These are phyloP conservation scores for Propithecus deckenii DNA, from an alignment of 2,797 vertebrate genomes.

Conservation along the genomic window DNA sequence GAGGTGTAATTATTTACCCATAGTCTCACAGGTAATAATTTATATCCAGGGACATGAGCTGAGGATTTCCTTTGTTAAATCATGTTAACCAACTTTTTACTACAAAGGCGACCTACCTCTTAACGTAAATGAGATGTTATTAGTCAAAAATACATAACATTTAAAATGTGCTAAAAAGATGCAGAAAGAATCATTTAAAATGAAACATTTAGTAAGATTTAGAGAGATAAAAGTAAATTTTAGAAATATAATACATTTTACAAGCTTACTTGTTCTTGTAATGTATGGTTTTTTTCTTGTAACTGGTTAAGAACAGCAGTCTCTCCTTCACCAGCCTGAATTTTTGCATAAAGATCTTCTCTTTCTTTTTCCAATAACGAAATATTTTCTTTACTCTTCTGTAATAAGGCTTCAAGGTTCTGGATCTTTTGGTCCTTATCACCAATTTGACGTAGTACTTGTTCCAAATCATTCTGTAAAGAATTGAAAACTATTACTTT, in stretches of 20 bases:
- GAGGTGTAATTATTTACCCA: neutral
- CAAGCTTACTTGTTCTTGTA: conserved; percentile 93
- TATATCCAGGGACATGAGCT: neutral
- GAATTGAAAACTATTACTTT: conserved; percentile 65
- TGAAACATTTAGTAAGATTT: neutral
- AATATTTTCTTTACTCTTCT: conserved; percentile 97
- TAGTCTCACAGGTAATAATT: neutral
- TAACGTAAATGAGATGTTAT: neutral
- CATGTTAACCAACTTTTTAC: neutral
- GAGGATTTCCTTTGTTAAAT: conserved; percentile 12
- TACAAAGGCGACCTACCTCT: neutral
- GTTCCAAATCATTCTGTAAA: conserved; percentile 96
- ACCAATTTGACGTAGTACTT: conserved; percentile 98
- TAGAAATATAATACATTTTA: neutral
- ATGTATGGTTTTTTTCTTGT: conserved; percentile 95
- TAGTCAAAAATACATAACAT: conserved; percentile 20
- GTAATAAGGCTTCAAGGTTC: conserved; percentile 97
- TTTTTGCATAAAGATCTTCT: conserved; percentile 97
- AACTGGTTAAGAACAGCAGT: conserved; percentile 96
- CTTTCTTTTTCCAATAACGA: conserved; percentile 95
- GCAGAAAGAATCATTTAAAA: neutral
- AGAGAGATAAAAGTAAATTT: neutral
- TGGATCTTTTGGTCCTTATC: conserved; percentile 99
- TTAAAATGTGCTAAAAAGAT: conserved; percentile 29
- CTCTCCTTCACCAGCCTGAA: conserved; percentile 98